phyloP scores from a whole-genome alignment of 2,797 vertebrate species.

The Amblyopsis hoosieri region DNA sequence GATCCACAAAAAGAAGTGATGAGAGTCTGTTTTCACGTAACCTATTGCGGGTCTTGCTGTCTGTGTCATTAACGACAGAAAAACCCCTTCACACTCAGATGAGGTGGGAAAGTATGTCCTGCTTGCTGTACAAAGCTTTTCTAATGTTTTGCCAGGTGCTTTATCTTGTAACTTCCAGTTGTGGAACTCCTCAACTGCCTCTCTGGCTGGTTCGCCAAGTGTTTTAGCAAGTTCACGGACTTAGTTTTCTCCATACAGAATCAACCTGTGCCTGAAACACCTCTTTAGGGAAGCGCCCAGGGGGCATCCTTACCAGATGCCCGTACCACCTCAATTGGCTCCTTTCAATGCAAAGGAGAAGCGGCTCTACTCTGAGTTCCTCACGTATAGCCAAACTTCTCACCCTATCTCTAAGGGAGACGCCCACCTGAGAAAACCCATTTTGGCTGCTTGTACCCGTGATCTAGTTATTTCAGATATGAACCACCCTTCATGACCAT shows the following conservation, averaged over 20 bases:
- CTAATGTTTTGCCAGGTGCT: slow-evolving; percentile 8
- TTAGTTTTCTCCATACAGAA: background rate
- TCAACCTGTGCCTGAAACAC: background rate
- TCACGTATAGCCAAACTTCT: too few species aligned
- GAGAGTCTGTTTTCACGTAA: slow-evolving; percentile 4
- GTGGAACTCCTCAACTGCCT: slow-evolving; percentile 1
- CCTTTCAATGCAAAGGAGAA: background rate
- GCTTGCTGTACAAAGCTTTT: background rate
- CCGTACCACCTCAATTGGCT: too few species aligned
- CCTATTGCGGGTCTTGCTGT: background rate
- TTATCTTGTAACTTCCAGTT: slow-evolving; percentile 6
- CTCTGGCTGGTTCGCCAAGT: slow-evolving; percentile 1
- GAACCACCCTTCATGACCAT: too few species aligned
- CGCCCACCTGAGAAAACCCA: too few species aligned
- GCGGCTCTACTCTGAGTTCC: too few species aligned
- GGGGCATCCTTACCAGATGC: too few species aligned
- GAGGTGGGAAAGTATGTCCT: background rate
- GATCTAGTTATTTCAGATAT: too few species aligned
- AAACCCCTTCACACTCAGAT: slow-evolving; percentile 3
- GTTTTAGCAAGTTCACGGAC: background rate
- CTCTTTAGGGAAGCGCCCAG: too few species aligned
- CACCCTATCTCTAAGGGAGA: too few species aligned
- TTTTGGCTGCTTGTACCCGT: too few species aligned
- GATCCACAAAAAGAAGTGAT: slow-evolving; percentile 9
- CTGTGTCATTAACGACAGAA: slow-evolving; percentile 1